phyloP scores from a whole-genome alignment of 1,140 invertebrate species.

The Bombus pascuorum region DNA sequence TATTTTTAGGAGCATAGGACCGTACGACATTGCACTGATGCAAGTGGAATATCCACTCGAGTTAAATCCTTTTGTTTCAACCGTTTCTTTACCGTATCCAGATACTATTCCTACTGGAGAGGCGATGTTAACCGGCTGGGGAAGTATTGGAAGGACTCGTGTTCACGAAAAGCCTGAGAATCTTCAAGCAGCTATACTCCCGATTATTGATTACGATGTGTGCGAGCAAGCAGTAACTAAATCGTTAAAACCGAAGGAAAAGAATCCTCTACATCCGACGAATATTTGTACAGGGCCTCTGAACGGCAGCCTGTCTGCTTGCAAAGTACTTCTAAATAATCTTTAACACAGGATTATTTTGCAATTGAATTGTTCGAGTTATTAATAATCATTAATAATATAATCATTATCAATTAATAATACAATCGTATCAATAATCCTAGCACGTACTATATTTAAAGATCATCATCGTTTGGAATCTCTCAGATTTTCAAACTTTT shows the following conservation, averaged over 20 bases:
- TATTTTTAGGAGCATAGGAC: slow-evolving; percentile 71
- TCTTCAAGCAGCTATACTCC: slow-evolving; percentile 79
- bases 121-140: slow-evolving; percentile 81
- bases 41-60: slow-evolving; percentile 80
- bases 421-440: no score
- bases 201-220: slow-evolving; percentile 78
- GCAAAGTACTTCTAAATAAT: slow-evolving; percentile 70
- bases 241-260: slow-evolving; percentile 70
- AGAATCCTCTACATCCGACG: slow-evolving; percentile 77
- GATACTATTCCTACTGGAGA: slow-evolving; percentile 78
- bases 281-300: slow-evolving; percentile 82
- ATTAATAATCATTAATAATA: no score
- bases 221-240: slow-evolving; percentile 69
- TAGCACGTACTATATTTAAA: no score
- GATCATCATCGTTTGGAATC: not conserved
- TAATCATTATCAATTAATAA: no score
- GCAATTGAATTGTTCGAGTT: no score
- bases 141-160: slow-evolving; percentile 78
- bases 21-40: slow-evolving; percentile 83
- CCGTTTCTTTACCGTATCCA: slow-evolving; percentile 76
- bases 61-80: slow-evolving; percentile 78
- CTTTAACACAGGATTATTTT: not conserved
- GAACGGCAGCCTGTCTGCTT: slow-evolving; percentile 79
- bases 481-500: not conserved
- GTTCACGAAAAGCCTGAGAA: slow-evolving; percentile 72